Conservation (phyloP, 2,113 vertebrate genomes). For the Caranx melampygus region DNA sequence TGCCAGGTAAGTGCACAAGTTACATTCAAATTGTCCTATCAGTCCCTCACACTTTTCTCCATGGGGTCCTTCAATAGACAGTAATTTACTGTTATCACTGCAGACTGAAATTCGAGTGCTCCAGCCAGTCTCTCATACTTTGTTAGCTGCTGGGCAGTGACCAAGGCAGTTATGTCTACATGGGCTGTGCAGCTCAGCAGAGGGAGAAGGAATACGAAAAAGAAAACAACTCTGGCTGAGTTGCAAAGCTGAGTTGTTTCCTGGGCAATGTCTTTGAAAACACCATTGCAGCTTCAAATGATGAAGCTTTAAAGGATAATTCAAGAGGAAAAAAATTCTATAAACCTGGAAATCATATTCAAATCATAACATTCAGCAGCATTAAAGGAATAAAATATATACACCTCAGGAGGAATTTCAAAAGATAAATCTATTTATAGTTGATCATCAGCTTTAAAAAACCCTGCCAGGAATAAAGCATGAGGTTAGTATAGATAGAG, state of each 20-base stretch:
- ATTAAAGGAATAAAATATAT: conserved; percentile 10
- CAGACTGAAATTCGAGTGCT: conserved; percentile 27
- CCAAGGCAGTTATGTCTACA: conserved; percentile 69
- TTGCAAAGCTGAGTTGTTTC: conserved; percentile 52
- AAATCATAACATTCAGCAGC: conserved; percentile 36
- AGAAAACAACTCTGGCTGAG: conserved; percentile 31
- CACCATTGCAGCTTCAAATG: conserved; percentile 19
- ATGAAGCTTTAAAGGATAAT: neutral
- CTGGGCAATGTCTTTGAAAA: conserved; percentile 42
- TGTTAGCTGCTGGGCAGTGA: conserved; percentile 59
- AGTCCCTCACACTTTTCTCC: conserved; percentile 14
- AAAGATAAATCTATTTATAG: conserved; percentile 56
- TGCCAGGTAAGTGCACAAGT: conserved; percentile 88
- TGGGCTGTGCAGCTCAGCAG: conserved; percentile 50
- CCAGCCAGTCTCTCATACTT: conserved; percentile 47
- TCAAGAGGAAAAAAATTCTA: conserved; percentile 19
- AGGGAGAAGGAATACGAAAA: conserved; percentile 39
- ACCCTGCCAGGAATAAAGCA: conserved; percentile 31
- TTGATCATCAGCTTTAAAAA: conserved; percentile 39
- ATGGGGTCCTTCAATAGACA: conserved; percentile 40
- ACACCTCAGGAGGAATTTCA: conserved; percentile 51
- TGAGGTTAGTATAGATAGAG: conserved; percentile 44
- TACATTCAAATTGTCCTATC: conserved; percentile 1
- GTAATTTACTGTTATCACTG: conserved; percentile 57
- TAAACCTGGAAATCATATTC: conserved; percentile 6